Evolutionary conservation across 2,888 invertebrate genomes (phyloP), one percentile per base, ranked within the genome.

Genomic region (Leucophenga maculata): DNA sequence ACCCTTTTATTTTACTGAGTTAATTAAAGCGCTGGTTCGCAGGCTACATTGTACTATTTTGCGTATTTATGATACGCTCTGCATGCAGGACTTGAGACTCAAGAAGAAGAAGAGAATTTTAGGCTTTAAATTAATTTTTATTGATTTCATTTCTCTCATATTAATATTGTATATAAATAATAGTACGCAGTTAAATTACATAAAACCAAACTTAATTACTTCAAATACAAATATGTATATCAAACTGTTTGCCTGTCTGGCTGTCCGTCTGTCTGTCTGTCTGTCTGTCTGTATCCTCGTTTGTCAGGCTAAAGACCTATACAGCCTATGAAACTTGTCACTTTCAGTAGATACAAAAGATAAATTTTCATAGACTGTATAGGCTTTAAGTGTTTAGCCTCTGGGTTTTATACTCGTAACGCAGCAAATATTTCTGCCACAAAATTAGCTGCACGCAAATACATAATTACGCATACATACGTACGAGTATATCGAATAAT

Each of bases 41-140:
- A 39, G 8, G 11, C 11, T 6, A 39, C 8, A 6, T 6, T 39
- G 39, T 11, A 39, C 9, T 39, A 8, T 39, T 6, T 8, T 74
- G 71, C 71, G 52, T 65, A 26, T 46, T 32, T n/a, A 50, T n/a
- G 44, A 22, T 64, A 32, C 46, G 20, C 8, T n/a, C 11, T 48
- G 60, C 18, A 32, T 39, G 16, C 20, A 60, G 39, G 16, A 32
- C 14, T 16, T 6, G 1, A 52, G 52, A 16, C 14, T 16, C 18
- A n/a, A 52, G 52, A 16, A 52, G 26, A 3, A 32, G 8, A 32
- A 32, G 8, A 32, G 8, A 1, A 39, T 39, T 39, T 52, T 16
- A 31, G 52, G 54, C 18, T 69, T 75, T 75, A 71, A 80, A 78
- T 82, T 81, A 72, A 80, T 81, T 82, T 81, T 81, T 81, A 81